A percentile compares a stretch with the other conserved stretches of the same genome.
Conservation (phyloP, 2,113 vertebrate species). For the Nesogale talazaci region DNA sequence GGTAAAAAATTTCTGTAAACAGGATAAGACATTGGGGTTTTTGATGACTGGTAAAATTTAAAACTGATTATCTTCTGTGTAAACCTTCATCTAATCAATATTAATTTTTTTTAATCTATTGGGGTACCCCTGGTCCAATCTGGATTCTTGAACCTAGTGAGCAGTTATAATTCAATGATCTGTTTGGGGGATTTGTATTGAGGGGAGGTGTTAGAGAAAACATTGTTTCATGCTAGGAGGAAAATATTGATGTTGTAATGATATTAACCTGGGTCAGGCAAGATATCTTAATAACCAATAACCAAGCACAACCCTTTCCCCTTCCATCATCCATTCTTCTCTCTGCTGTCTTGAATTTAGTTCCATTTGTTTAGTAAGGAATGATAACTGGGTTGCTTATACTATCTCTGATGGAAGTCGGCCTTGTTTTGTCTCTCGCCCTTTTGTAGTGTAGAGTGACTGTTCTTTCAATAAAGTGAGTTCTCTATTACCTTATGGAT, state of each 20-base stretch:
- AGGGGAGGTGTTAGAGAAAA: neutral
- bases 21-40: no score
- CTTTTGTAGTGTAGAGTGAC: neutral
- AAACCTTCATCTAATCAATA: no score
- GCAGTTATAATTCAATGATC: neutral
- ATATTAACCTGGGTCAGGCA: neutral
- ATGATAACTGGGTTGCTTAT: neutral
- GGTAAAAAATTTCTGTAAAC: no score
- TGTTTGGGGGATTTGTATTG: neutral
- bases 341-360: no score
- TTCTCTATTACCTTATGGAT: neutral
- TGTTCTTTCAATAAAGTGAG: neutral
- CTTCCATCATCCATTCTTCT: neutral
- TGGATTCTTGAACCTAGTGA: neutral
- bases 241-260: neutral
- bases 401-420: neutral
- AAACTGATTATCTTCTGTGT: no score
- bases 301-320: neutral
- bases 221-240: neutral
- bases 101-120: no score
- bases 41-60: no score
- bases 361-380: neutral
- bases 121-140: neutral
- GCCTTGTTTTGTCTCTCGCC: neutral
- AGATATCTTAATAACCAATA: neutral